These are phyloP conservation scores for Drosophila hamatofila DNA, from an alignment of 2,888 invertebrate genomes.

Conservation along the genomic window DNA sequence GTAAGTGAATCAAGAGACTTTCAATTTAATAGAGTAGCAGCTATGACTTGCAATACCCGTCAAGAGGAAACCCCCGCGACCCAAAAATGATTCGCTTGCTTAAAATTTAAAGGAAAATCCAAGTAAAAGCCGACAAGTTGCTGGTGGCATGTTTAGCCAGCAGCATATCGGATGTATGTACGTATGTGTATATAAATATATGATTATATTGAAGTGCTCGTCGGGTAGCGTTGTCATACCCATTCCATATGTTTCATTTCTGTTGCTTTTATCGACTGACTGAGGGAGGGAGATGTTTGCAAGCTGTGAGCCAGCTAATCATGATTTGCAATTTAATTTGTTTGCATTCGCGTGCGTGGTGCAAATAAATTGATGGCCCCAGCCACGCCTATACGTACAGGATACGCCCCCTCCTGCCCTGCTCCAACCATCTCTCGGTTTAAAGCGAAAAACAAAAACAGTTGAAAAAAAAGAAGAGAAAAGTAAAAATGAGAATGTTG, in stretches of 20 bases:
- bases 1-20: background rate
- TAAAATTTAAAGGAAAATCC: constrained; percentile 31
- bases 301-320: constrained; percentile 71
- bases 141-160: constrained; percentile 3
- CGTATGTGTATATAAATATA: constrained; percentile 34
- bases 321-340: constrained; percentile 81
- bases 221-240: background rate
- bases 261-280: constrained; percentile 23
- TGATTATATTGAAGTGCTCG: constrained; percentile 49
- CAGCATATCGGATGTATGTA: constrained; percentile 13
- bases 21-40: constrained; percentile 18
- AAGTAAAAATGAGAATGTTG: constrained; percentile 10
- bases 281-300: constrained; percentile 4
- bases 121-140: constrained; percentile 31
- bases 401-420: background rate
- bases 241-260: constrained; percentile 25
- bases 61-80: background rate
- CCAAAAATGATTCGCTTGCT: constrained; percentile 4
- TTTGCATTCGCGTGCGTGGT: constrained; percentile 78
- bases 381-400: constrained; percentile 41
- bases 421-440: constrained; percentile 20
- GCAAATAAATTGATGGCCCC: constrained; percentile 74
- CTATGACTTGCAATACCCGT: constrained; percentile 1
- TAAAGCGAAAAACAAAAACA: constrained; percentile 34
- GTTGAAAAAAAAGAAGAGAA: constrained; percentile 4